Evolutionary conservation across 2,888 invertebrate genomes (phyloP).

Genomic region (Pachycephus smyrnensis): DNA sequence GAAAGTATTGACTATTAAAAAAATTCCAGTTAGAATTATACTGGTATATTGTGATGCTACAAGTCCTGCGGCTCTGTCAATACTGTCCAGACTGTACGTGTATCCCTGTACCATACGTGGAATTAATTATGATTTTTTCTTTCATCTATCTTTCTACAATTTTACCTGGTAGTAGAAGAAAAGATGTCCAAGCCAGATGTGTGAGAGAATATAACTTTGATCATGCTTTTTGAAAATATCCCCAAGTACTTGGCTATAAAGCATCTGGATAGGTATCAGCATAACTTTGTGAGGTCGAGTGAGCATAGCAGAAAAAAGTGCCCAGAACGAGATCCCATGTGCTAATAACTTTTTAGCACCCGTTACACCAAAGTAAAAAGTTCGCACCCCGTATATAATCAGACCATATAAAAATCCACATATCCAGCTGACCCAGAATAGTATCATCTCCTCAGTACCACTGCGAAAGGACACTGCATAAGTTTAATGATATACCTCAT

Average conservation of each 20-base stretch:
- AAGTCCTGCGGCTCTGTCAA: not conserved
- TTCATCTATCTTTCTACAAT: not conserved
- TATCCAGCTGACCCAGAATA: not conserved
- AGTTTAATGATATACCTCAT: not conserved
- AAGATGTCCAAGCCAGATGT: not conserved
- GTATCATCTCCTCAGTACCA: not conserved
- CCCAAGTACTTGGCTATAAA: not conserved
- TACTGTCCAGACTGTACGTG: not conserved
- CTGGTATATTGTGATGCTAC: not conserved
- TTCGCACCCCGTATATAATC: not conserved
- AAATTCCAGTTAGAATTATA: not conserved
- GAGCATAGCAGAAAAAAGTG: not conserved
- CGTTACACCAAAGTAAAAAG: not conserved
- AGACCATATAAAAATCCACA: not conserved
- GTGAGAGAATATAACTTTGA: not conserved
- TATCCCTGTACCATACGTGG: not conserved
- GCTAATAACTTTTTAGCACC: not conserved
- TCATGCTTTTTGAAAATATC: not conserved
- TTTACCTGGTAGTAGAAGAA: not conserved
- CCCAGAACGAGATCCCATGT: not conserved
- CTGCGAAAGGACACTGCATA: not conserved
- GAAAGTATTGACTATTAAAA: not conserved
- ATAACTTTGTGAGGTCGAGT: not conserved
- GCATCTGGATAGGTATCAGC: not conserved
- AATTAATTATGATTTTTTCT: not conserved